Base-by-base conservation (phyloP, 2,113 vertebrate genomes). In the Himantopus leucocephalus region DNA sequence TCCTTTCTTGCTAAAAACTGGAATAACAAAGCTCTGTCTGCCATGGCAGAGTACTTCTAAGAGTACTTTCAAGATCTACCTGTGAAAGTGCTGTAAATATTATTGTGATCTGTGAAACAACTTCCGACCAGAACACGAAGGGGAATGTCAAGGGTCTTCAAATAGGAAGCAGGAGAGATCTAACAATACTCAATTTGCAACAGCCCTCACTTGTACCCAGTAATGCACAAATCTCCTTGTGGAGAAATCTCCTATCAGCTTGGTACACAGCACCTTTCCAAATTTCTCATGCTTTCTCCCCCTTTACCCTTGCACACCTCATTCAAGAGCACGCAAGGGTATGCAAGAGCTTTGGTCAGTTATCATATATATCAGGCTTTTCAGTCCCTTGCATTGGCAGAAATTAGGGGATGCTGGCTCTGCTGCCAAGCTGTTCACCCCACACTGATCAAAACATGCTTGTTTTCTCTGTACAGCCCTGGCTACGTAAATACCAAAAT, bases 311-410 rank as follows among this genome's bases (percentile, higher is more conserved):
- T 24, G 43, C 35, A n/a, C 7, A 29, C 6, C 20, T 62, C 32
- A 39, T 0, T 0, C 18, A 47, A 63, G 11, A 35, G 23, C 48
- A 79, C 13, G 48, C 70, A 50, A 37, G 37, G 37, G 37, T 37
- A 37, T 37, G 37, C 37, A 37, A 37, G 14, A 18, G 24, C 74
- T 66, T 53, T 41, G 17, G 26, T 35, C 29, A 41, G 18, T n/a
- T 17, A 66, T 8, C 24, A 45, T 0, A 0, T 32, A 3, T 10
- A 67, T 18, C 41, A 19, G 52, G 17, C 10, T 80, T 64, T 73
- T 71, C 39, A 47, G 64, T 13, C 32, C 53, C 18, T 41, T 24
- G 9, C 14, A n/a, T 1, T 24, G 32, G 50, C 45, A 74, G 39
- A 52, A 59, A 48, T 0, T 5, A 10, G 2, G 8, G 15, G 9